Evolutionary conservation across 2,888 invertebrate genomes (phyloP), one percentile per base, ranked within the genome.

Genomic region (Odontocerum albicorne): DNA sequence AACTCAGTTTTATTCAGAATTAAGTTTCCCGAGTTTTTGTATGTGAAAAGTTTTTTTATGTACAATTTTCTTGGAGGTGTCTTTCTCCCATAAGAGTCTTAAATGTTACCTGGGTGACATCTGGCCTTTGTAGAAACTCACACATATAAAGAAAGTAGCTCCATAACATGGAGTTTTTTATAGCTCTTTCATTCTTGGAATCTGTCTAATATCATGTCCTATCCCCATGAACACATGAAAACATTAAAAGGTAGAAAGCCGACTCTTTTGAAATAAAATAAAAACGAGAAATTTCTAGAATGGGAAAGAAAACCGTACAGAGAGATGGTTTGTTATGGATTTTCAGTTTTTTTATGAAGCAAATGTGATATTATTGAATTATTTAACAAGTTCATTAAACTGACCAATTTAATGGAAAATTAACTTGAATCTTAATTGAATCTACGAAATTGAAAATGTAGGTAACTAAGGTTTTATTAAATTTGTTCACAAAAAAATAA

Each of bases 251-350:
- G 58, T 42, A 21, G 32, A 33, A 39, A 45, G 21, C 16, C 43
- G 13, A 35, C 15, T 20, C 39, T 46, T 47, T 21, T 33, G 39
- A 46, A 51, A 51, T 56, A 51, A 56, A 57, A 52, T 31, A 36
- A 42, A 43, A 44, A 44, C 32, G 50, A 44, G 52, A 57, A 57
- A 53, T 53, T 39, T 57, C 45, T 39, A 15, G 22, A 42, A 53
- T 31, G 44, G 32, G 49, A 57, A 57, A 52, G 47, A 38, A 20
- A 49, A 54, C 38, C 22, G 39, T 49, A n/a, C 19, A 27, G 16
- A 33, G 43, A 22, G 39, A n/a, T n/a, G n/a, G n/a, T n/a, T n/a
- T n/a, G n/a, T n/a, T n/a, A n/a, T n/a, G n/a, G n/a, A n/a, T n/a
- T n/a, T n/a, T n/a, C n/a, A n/a, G n/a, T n/a, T n/a, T n/a, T n/a